Conservation (phyloP, 1,140 invertebrate genomes). For the Zaprionus nigranus region DNA sequence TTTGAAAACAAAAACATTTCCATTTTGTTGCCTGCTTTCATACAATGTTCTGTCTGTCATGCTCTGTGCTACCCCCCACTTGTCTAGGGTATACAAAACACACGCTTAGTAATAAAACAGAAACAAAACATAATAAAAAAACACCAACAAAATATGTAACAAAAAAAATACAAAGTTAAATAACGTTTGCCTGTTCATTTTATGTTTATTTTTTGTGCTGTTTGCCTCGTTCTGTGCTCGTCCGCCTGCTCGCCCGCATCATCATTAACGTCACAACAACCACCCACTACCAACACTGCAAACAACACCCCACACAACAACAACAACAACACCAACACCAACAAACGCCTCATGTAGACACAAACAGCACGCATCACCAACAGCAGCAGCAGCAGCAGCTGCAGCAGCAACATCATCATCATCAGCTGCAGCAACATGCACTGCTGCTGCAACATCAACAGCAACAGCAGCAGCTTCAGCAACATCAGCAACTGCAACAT, state of each 20-base stretch:
- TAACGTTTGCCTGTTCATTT: conserved; percentile 77
- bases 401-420: conserved; percentile 43
- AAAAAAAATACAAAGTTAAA: conserved; percentile 48
- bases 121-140: neutral
- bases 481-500: conserved; percentile 85
- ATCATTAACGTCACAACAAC: conserved; percentile 49
- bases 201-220: conserved; percentile 54
- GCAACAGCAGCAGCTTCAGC: conserved; percentile 67
- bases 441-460: conserved; percentile 65
- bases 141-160: neutral
- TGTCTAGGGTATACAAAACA: conserved; percentile 42
- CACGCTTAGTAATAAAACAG: neutral
- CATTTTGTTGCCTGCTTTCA: neutral
- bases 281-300: conserved; percentile 24
- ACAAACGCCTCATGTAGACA: conserved; percentile 62
- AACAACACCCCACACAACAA: conserved; percentile 12
- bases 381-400: conserved; percentile 47
- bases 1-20: neutral
- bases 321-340: conserved; percentile 13
- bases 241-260: conserved; percentile 57
- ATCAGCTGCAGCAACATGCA: conserved; percentile 64
- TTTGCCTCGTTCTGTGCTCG: conserved; percentile 65
- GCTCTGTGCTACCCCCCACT: neutral
- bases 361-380: conserved; percentile 75
- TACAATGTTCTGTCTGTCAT: neutral